phyloP scores from a whole-genome alignment of 2,888 invertebrate species.

The Onchidella celtica region DNA sequence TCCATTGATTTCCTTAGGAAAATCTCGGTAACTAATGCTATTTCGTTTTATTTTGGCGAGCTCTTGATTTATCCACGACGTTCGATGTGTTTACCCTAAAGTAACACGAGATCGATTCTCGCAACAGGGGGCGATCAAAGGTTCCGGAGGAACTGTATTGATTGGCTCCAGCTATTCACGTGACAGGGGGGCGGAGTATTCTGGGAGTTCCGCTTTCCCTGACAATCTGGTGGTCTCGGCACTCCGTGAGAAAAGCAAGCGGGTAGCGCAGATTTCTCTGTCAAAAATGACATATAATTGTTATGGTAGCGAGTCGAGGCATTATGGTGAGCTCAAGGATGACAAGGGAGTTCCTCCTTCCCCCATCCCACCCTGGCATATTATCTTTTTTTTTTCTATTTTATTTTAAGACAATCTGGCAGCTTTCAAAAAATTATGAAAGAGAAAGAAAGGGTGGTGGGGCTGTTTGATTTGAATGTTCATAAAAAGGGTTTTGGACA shows the following conservation, averaged over 20 bases:
- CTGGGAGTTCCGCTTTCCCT: conserved; percentile 33
- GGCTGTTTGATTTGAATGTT: no score
- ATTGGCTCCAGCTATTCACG: conserved; percentile 29
- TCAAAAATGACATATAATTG: conserved; percentile 49
- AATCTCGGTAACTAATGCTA: conserved; percentile 43
- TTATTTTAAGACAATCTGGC: background rate
- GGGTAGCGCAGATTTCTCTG: conserved; percentile 40
- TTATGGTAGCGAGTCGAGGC: conserved; percentile 23
- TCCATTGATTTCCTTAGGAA: conserved; percentile 35
- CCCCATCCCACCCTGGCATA: background rate
- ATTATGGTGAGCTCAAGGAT: conserved; percentile 19
- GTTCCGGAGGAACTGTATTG: conserved; percentile 23
- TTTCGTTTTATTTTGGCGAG: conserved; percentile 24
- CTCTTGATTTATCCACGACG: conserved; percentile 38
- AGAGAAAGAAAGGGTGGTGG: no score
- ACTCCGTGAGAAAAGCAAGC: conserved; percentile 50
- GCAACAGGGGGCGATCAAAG: conserved; percentile 20
- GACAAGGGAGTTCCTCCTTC: background rate
- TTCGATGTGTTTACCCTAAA: conserved; percentile 42
- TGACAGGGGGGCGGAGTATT: conserved; percentile 31
- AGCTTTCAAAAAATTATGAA: no score
- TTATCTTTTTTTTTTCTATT: background rate
- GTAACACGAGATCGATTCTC: conserved; percentile 39
- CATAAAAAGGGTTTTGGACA: no score
- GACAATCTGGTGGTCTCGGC: conserved; percentile 41